Percentiles rank a stretch among this genome's conserved stretches.
These are phyloP conservation scores for Neodiprion pinetum DNA, from an alignment of 1,140 invertebrate genomes.

Conservation along the genomic window DNA sequence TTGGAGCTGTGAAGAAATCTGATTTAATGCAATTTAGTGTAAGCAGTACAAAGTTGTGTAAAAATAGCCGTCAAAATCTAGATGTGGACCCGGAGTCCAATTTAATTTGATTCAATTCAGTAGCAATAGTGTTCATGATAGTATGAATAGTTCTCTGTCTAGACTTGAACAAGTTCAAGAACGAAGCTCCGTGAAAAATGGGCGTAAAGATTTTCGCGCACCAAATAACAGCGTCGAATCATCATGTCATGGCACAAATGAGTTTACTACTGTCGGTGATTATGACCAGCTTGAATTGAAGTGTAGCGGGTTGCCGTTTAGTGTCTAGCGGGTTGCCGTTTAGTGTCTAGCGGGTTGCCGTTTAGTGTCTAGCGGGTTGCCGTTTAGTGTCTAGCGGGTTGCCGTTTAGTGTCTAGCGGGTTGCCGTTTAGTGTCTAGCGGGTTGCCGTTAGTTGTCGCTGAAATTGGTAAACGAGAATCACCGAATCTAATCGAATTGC, in stretches of 20 bases:
- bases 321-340: neutral
- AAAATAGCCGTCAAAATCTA: neutral
- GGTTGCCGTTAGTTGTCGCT: neutral
- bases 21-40: neutral
- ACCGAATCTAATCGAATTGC: no score
- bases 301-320: neutral
- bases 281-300: neutral
- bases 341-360: neutral
- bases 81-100: neutral
- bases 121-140: neutral
- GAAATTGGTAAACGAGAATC: neutral
- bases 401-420: no score
- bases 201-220: neutral
- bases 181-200: neutral
- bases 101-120: neutral
- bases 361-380: no score
- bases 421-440: no score
- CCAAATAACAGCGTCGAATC: neutral
- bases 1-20: neutral
- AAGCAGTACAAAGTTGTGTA: neutral
- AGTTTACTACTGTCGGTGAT: neutral
- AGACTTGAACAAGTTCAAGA: neutral
- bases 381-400: no score
- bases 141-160: neutral
- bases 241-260: neutral